phyloP scores from a whole-genome alignment of 2,888 invertebrate genomes.

The Ditylenchus weischeri region DNA sequence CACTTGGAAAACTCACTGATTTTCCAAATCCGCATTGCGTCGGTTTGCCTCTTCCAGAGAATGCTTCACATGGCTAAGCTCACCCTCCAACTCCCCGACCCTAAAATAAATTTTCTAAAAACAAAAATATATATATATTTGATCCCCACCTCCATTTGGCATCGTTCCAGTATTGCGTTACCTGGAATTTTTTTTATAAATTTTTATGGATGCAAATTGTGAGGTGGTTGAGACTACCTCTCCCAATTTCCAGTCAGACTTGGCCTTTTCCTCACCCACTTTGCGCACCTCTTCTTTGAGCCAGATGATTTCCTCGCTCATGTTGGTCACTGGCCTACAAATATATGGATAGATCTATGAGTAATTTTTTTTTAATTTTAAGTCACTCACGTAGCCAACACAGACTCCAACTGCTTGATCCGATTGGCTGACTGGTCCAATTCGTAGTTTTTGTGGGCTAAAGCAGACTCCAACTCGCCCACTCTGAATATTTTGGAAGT shows the following conservation, averaged over 20 bases:
- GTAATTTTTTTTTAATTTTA: neutral
- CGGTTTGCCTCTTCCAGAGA: slow-evolving; percentile 18
- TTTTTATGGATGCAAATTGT: neutral
- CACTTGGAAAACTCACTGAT: slow-evolving; percentile 4
- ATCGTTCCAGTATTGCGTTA: slow-evolving; percentile 46
- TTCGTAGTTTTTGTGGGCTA: slow-evolving; percentile 39
- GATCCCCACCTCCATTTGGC: slow-evolving; percentile 44
- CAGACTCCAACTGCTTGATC: slow-evolving; percentile 25
- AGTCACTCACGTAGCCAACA: slow-evolving; percentile 15
- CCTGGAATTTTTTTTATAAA: neutral
- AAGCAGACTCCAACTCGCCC: slow-evolving; percentile 45
- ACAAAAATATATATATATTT: neutral
- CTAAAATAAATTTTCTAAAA: slow-evolving; percentile 8
- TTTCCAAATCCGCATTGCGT: slow-evolving; percentile 19
- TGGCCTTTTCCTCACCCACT: slow-evolving; percentile 38
- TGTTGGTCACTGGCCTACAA: slow-evolving; percentile 12
- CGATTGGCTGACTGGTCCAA: slow-evolving; percentile 37
- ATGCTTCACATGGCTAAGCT: slow-evolving; percentile 13
- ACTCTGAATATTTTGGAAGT: slow-evolving; percentile 15
- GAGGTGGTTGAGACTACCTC: slow-evolving; percentile 26
- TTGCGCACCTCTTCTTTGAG: slow-evolving; percentile 16
- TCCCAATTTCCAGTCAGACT: slow-evolving; percentile 44
- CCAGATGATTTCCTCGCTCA: slow-evolving; percentile 24
- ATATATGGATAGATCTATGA: neutral
- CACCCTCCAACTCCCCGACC: slow-evolving; percentile 21